Evolutionary conservation across 23 tunicate genomes (phyloP).

Genomic region (Halocynthia roretzi): DNA sequence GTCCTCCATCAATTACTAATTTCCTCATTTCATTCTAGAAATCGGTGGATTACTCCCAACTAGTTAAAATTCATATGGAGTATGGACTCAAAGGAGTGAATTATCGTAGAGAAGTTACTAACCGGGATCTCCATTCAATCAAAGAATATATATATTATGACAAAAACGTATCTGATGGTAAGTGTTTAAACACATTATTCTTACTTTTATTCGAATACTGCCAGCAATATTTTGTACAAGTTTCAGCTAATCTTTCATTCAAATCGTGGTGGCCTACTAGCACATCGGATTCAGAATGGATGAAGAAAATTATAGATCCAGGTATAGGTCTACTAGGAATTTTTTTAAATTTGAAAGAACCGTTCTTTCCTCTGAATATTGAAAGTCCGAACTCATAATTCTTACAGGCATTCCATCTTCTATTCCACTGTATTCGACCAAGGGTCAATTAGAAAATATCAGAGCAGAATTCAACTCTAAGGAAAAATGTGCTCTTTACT

Average conservation of each 20-base stretch:
- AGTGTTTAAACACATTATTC: too few species aligned
- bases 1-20: too few species aligned
- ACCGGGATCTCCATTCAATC: background rate
- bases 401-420: background rate
- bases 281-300: slow-evolving; percentile 9
- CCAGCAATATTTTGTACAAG: background rate
- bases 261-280: slow-evolving; percentile 17
- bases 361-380: background rate
- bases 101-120: background rate
- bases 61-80: slow-evolving; percentile 18
- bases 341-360: background rate
- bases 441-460: slow-evolving; percentile 5
- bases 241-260: background rate
- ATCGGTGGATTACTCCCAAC: background rate
- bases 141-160: background rate
- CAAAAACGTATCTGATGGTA: slow-evolving; percentile 1
- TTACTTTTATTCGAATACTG: too few species aligned
- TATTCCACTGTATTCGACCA: background rate
- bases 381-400: too few species aligned
- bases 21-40: background rate
- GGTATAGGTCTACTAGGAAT: slow-evolving; percentile 2
- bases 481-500: slow-evolving; percentile 33
- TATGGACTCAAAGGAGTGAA: slow-evolving; percentile 18
- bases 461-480: background rate
- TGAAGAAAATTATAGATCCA: background rate